Base-by-base conservation (phyloP, 2,113 vertebrate genomes). In the Cyprinodon variegatus region DNA sequence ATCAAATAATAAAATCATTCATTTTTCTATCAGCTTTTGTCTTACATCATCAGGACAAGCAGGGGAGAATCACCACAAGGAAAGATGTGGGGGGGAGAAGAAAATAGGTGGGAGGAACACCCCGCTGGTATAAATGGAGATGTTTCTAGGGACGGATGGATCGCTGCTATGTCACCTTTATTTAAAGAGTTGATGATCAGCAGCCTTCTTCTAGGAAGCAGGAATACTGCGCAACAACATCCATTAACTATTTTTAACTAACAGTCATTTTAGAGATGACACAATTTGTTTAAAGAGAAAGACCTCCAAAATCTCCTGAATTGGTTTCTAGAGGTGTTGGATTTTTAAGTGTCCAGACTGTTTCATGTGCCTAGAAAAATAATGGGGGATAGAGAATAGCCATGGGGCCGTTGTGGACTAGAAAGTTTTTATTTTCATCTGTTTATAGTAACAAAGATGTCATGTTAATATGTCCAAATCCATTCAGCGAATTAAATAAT, bases 151-250 rank as follows among this genome's bases (percentile, higher is more conserved):
- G 89, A 83, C 78, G 77, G 85, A 83, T 78, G 77, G 85, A 77
- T 68, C 41, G 74, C 75, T 65, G 50, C 61, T 50, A 57, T 7
- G 64, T 29, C 72, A 62, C 59, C 50, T 79, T 87, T 93, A 91
- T 90, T 90, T 91, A 88, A 90, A 90, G 87, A 72, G 46, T 62
- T 71, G 81, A 61, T 61, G 75, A 74, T 80, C 74, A 75, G 70
- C 38, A 3, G 37, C 63, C 62, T 76, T 73, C 62, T 86, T 89
- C 87, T 79, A 81, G 74, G 81, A 88, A 78, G 59, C 73, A 79
- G 17, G 17, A 20, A 9, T 20, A 57, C n/a, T 20, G 20, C 10
- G 38, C 29, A 37, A 12, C 0, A 61, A 36, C 5, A 68, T 12
- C 40, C 20, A 22, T n/a, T 43, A n/a, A 57, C 57, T 10, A 40